Base-by-base conservation (phyloP, 2,113 vertebrate genomes). In the Montifringilla adamsi region DNA sequence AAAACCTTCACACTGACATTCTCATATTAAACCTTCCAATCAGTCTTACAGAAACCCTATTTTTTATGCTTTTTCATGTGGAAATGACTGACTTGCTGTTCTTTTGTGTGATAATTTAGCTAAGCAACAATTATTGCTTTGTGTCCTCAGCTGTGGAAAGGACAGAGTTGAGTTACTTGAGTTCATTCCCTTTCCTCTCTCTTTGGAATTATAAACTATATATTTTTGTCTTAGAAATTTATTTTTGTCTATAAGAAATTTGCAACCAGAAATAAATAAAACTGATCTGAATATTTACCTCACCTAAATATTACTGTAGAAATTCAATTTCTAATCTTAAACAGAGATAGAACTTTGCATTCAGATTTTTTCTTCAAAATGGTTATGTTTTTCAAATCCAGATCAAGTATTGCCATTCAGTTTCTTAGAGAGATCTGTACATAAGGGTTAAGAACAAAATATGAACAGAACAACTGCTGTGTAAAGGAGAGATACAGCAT, bases 21-120 rank as follows among this genome's bases (percentile, higher is more conserved):
- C 79, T 67, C 39, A 60, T 86, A 74, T 84, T 88, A 73, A 93
- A 56, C 56, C 68, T 90, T 84, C 75, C 79, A 94, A 88, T 80
- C 78, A 88, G 76, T 88, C 75, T 92, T 84, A 94, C 49, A 95
- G 68, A 94, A 95, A 90, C 56, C 39, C 85, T 95, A 90, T 95
- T 95, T 94, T 83, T 83, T 91, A 66, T 90, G 92, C 75, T 95
- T 96, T 95, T 95, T 90, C 95, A 91, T 96, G 95, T 96, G 96
- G 87, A 97, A 96, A 96, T 94, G 78, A 95, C 93, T 96, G 75
- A 95, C 94, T 95, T 95, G 95, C 78, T 94, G 87, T 90, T 97
- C 90, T 95, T 95, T 95, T 95, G 87, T 96, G 87, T 84, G 90
- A 96, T 95, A 91, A 96, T 96, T 94, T 86, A 90, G 85, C 94